Conservation (phyloP, 2,797 vertebrate species). For the Nannoperca australis region DNA sequence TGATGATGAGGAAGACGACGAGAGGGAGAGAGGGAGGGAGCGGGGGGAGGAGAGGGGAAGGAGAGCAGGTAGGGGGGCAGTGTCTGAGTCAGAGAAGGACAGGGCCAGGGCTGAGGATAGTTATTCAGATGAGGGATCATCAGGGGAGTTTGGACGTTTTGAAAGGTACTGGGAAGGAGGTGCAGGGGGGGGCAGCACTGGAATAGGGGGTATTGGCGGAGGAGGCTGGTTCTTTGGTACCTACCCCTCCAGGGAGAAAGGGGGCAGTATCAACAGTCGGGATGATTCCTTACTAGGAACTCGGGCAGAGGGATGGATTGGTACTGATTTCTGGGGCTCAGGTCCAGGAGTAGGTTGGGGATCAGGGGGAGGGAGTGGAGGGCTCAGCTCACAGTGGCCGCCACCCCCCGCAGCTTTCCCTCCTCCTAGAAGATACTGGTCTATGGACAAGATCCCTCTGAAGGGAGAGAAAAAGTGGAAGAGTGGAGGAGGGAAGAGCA, state of each 20-base stretch:
- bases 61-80: slow-evolving; percentile 78
- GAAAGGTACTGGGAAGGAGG: slow-evolving; percentile 88
- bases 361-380: slow-evolving; percentile 85
- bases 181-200: slow-evolving; percentile 68
- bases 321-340: slow-evolving; percentile 84
- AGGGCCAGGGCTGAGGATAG: slow-evolving; percentile 80
- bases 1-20: slow-evolving; percentile 77
- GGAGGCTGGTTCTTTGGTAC: slow-evolving; percentile 89
- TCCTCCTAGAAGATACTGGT: slow-evolving; percentile 91
- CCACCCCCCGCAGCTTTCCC: slow-evolving; percentile 83
- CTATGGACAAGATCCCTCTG: slow-evolving; percentile 91
- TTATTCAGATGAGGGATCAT: slow-evolving; percentile 83
- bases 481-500: slow-evolving; percentile 77
- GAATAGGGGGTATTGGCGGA: slow-evolving; percentile 86
- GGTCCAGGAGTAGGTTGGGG: slow-evolving; percentile 85
- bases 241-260: slow-evolving; percentile 87
- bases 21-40: slow-evolving; percentile 66
- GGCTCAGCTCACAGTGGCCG: slow-evolving; percentile 82
- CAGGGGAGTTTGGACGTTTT: slow-evolving; percentile 87
- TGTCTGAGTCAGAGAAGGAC: slow-evolving; percentile 85
- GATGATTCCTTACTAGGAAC: slow-evolving; percentile 85
- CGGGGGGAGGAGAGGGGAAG: slow-evolving; percentile 71
- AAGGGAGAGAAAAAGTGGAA: slow-evolving; percentile 86
- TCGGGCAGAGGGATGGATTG: slow-evolving; percentile 84
- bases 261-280: slow-evolving; percentile 87